Base-by-base conservation (phyloP, 2,797 vertebrate genomes). In the Lutjanus argentimaculatus region DNA sequence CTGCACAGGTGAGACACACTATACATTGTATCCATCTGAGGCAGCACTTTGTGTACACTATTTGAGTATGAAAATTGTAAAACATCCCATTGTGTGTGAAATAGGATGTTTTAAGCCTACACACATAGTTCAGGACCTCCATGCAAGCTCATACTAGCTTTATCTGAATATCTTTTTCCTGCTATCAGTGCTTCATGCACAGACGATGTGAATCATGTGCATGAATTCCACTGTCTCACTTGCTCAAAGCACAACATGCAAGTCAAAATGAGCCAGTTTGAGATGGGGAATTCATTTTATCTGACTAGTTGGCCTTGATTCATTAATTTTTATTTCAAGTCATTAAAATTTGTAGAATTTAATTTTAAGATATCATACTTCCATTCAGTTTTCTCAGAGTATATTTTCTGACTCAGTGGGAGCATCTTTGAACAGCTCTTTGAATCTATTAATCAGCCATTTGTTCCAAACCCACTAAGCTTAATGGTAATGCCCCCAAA, bases 1-100 rank as follows among this genome's bases (percentile, higher is more conserved):
- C 51, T 99, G 98, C 90, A 98, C 98, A 96, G 98, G 98, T 99
- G 82, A 93, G 94, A 67, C 43, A 52, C 36, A 51, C 9, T 13
- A 13, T 10, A 6, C 51, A 57, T 6, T 48, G 17, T 30, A 65
- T 63, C 40, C 16, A 10, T 67, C 46, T 6, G 13, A 42, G 55
- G 25, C 1, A 63, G 15, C 0, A 13, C 14, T 36, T n/a, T 56
- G 21, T n/a, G 30, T 36, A 6, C 55, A 19, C 5, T 49, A 43
- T 49, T 55, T 21, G 36, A n/a, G 2, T 64, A 22, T 12, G 1
- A 14, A 45, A 62, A 59, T 21, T 51, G 4, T 22, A 25, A 52
- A 71, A 56, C n/a, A 49, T 66, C 52, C 8, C 7, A 59, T 72
- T 65, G 12, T 43, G 49, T 21, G 62, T 19, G 12, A 12, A 43